Conservation (phyloP, 2,888 invertebrate species). For the Watsonalla binaria region DNA sequence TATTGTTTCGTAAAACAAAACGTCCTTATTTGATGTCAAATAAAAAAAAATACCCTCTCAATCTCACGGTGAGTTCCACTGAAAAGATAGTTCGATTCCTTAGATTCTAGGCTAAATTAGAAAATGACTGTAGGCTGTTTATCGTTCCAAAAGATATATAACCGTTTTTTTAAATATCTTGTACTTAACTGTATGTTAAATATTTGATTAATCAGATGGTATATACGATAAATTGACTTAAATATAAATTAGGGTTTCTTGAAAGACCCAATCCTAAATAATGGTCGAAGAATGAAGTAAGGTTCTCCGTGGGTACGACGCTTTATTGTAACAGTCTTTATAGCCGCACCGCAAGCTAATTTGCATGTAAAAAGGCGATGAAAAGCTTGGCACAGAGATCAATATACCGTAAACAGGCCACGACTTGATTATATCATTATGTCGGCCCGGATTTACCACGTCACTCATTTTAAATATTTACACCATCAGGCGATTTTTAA, state of each 20-base stretch:
- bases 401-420: slow-evolving; percentile 35
- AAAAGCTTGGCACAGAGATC: slow-evolving; percentile 36
- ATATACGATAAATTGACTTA: too few relatives aligned
- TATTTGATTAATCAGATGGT: too few relatives aligned
- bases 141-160: too few relatives aligned
- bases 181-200: too few relatives aligned
- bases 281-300: slow-evolving; percentile 5
- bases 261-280: background rate
- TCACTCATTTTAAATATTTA: slow-evolving; percentile 4
- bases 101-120: too few relatives aligned
- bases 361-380: slow-evolving; percentile 54
- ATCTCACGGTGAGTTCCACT: too few relatives aligned
- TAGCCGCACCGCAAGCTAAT: slow-evolving; percentile 34
- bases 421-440: slow-evolving; percentile 21
- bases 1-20: slow-evolving; percentile 1
- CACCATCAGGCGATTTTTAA: background rate
- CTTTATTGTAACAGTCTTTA: slow-evolving; percentile 18
- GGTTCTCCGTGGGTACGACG: background rate
- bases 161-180: too few relatives aligned
- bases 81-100: too few relatives aligned
- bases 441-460: slow-evolving; percentile 11
- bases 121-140: too few relatives aligned
- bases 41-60: too few relatives aligned
- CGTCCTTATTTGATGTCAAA: background rate
- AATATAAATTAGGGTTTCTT: too few relatives aligned